phyloP scores from a whole-genome alignment of 2,113 vertebrate genomes.

The Cygnus atratus region DNA sequence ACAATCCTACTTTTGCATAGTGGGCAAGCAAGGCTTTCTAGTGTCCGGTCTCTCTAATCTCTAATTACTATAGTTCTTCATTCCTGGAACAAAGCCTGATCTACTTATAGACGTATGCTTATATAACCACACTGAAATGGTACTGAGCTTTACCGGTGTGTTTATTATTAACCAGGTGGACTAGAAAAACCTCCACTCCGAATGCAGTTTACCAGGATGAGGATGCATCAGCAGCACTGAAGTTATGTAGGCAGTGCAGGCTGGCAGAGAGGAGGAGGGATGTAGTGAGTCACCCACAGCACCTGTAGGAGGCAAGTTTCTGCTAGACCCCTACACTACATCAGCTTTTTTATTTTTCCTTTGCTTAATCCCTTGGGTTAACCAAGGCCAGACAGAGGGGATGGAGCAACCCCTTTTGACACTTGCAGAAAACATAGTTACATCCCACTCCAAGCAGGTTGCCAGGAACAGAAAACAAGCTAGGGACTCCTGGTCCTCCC shows the following conservation, averaged over 20 bases:
- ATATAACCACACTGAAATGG: not conserved
- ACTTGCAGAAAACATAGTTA: not conserved
- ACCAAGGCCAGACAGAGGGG: not conserved
- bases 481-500: not conserved
- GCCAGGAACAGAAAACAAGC: not conserved
- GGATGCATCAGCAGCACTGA: not conserved
- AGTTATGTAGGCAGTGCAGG: not conserved
- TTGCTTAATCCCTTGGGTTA: not conserved
- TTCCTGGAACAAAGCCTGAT: constrained; percentile 2
- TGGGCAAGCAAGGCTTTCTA: not conserved
- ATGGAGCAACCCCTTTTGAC: not conserved
- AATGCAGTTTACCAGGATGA: not conserved
- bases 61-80: not conserved
- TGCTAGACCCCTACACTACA: not conserved
- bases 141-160: not conserved
- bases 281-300: not conserved
- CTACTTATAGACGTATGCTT: constrained; percentile 4
- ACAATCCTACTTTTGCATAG: not conserved
- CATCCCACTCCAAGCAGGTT: not conserved
- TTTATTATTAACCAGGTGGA: constrained; percentile 36
- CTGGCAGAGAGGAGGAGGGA: not conserved
- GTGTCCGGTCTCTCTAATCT: not conserved
- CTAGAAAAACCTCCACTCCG: not conserved
- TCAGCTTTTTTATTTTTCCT: not conserved
- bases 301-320: not conserved